phyloP scores from a whole-genome alignment of 2,113 vertebrate species.

The Brachyhypopomus occidentalis region DNA sequence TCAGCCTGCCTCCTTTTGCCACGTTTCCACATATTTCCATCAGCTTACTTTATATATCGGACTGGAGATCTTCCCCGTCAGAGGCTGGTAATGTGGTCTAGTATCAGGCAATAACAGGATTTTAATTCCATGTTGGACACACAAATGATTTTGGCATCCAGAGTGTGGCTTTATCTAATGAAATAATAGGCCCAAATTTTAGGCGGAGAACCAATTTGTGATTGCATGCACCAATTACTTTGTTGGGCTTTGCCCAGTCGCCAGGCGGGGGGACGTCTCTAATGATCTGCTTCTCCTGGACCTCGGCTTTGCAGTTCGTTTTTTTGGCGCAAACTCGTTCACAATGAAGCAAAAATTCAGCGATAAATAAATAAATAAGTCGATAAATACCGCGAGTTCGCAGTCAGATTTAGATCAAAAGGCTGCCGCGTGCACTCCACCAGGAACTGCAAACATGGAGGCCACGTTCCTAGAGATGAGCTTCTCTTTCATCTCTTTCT shows the following conservation, averaged over 20 bases:
- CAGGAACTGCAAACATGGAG: background rate
- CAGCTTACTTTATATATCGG: constrained; percentile 45
- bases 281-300: constrained; percentile 65
- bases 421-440: background rate
- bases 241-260: constrained; percentile 75
- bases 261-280: constrained; percentile 66
- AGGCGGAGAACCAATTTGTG: constrained; percentile 79
- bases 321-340: background rate
- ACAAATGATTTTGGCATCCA: constrained; percentile 74
- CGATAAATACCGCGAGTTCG: background rate
- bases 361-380: background rate
- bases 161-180: constrained; percentile 75
- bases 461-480: background rate
- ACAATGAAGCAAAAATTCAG: constrained; percentile 10
- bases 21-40: constrained; percentile 33
- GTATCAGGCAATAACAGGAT: constrained; percentile 73
- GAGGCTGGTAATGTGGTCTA: constrained; percentile 56
- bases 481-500: constrained; percentile 4
- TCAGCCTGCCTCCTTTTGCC: constrained; percentile 5
- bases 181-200: constrained; percentile 78
- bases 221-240: constrained; percentile 81
- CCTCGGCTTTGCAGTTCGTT: background rate
- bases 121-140: constrained; percentile 77
- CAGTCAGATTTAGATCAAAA: constrained; percentile 10
- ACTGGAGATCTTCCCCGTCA: constrained; percentile 32